phyloP scores from a whole-genome alignment of 2,113 vertebrate species.

The Leuciscus idus region DNA sequence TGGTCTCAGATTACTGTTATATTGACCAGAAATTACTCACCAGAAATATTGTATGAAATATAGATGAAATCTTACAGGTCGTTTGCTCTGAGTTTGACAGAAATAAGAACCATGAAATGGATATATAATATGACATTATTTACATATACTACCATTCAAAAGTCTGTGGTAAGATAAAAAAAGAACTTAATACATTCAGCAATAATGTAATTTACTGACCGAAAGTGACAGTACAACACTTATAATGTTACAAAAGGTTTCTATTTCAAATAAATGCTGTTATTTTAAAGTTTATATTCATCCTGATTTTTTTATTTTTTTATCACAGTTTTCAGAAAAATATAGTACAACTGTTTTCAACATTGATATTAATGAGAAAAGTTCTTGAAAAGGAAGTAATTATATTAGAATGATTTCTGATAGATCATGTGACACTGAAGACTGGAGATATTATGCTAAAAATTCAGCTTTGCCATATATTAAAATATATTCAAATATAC shows the following conservation, averaged over 20 bases:
- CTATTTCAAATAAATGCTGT: background rate
- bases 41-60: background rate
- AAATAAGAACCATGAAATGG: background rate
- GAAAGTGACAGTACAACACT: background rate
- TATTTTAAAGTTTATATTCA: background rate
- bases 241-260: background rate
- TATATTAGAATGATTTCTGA: background rate
- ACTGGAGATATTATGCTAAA: background rate
- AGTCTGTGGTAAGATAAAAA: too few relatives aligned
- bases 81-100: background rate
- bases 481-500: background rate
- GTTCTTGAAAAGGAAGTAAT: background rate
- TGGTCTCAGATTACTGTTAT: background rate
- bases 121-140: too few relatives aligned
- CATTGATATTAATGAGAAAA: background rate
- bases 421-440: background rate
- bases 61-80: background rate
- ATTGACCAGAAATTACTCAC: background rate
- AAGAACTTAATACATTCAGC: too few relatives aligned
- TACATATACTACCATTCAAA: too few relatives aligned
- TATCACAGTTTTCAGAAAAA: background rate
- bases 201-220: background rate
- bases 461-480: background rate
- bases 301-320: too few relatives aligned
- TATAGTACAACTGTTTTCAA: background rate